These are phyloP conservation scores for Drosophila paulistorum DNA, from an alignment of 1,140 invertebrate species.

Conservation along the genomic window DNA sequence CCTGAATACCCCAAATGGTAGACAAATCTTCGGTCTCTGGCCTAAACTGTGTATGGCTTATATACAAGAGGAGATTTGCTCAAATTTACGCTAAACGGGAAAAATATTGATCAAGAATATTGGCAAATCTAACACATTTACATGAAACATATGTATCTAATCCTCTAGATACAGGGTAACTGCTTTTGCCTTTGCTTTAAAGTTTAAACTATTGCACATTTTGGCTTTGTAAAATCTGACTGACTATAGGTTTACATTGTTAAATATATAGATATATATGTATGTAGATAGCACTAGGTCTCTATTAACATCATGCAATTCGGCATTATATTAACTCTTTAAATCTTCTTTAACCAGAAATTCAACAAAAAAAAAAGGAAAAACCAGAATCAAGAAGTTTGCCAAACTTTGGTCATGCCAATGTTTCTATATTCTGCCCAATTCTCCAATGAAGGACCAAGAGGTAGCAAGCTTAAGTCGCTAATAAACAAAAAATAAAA, in stretches of 20 bases:
- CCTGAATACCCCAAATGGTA: not conserved
- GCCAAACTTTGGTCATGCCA: not conserved
- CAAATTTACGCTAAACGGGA: not conserved
- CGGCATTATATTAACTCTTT: not conserved
- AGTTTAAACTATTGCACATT: conserved; percentile 69
- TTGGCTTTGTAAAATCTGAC: not conserved
- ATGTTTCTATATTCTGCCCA: not conserved
- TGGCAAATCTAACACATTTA: not conserved
- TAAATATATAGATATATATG: conserved; percentile 27
- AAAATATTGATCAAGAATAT: conserved; percentile 10
- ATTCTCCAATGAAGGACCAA: not conserved
- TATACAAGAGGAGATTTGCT: not conserved
- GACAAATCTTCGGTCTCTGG: not conserved
- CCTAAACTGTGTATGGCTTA: not conserved
- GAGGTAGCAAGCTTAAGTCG: no score
- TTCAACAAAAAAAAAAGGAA: conserved; percentile 1
- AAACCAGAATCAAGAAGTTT: not conserved
- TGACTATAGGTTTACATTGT: conserved; percentile 15
- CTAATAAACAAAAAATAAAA: no score
- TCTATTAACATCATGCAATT: not conserved
- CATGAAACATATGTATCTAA: no score
- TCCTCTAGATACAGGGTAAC: conserved; percentile 15
- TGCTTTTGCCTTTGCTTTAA: conserved; percentile 35
- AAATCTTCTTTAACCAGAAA: not conserved
- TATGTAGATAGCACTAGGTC: conserved; percentile 28